Conservation (phyloP, 2,888 invertebrate genomes). For the Pachliopta kotzebuea region DNA sequence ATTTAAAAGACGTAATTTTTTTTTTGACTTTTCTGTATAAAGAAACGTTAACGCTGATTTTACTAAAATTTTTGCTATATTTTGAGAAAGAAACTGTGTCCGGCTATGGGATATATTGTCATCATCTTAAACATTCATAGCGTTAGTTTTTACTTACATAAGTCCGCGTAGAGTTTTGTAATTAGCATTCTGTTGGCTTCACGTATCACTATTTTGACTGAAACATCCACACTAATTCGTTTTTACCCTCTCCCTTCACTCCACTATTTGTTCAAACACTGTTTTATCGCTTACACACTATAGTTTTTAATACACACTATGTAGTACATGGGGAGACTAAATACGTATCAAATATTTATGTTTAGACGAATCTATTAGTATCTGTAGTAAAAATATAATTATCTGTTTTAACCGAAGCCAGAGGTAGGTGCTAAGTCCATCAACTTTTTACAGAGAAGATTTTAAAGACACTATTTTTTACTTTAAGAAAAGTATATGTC, state of each 20-base stretch:
- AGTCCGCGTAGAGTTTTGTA: constrained; percentile 32
- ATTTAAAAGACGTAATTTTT: too few relatives aligned
- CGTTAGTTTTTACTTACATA: constrained; percentile 33
- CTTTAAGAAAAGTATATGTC: too few relatives aligned
- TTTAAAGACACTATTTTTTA: too few relatives aligned
- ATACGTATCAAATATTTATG: neutral
- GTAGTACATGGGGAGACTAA: neutral
- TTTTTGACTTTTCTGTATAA: too few relatives aligned
- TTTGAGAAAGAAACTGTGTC: neutral
- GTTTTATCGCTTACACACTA: constrained; percentile 9
- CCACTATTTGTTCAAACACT: neutral
- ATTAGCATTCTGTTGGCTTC: constrained; percentile 50
- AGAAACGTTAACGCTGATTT: too few relatives aligned
- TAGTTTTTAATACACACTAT: neutral
- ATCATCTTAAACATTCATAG: neutral
- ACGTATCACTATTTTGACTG: constrained; percentile 37
- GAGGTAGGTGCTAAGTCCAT: too few relatives aligned
- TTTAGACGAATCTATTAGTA: neutral
- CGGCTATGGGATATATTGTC: neutral
- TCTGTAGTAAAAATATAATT: too few relatives aligned
- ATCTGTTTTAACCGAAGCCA: too few relatives aligned
- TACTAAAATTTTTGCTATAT: neutral
- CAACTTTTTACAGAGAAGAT: too few relatives aligned
- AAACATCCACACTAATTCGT: neutral
- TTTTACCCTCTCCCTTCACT: neutral